Base-by-base conservation (phyloP, 2,797 vertebrate genomes). In the Chelidonichthys spinosus region DNA sequence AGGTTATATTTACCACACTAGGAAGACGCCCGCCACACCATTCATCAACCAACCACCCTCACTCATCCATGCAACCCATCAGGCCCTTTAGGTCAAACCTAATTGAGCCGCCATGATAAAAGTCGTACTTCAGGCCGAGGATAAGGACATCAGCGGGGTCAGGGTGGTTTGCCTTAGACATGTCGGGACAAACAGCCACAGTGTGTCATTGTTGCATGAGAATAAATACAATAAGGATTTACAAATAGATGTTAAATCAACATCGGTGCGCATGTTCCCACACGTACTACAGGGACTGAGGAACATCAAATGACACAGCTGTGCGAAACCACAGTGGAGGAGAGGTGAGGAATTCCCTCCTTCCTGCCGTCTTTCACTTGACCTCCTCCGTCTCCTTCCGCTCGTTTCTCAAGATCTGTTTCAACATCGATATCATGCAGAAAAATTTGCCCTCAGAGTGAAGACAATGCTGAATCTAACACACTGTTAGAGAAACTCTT, bases 331-430 rank as follows among this genome's bases (percentile, higher is more conserved):
- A 54, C 33, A 71, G 65, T 71, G 37, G 71, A 78, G 66, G 60
- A 71, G 42, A 85, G 76, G 84, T 86, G 81, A 58, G 68, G 71
- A 90, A 90, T 92, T 74, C 58, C 18, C 8, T 40, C 74, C 61
- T 63, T 69, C 18, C 60, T 55, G 46, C 35, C 17, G 59, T 49
- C 46, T 46, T 55, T 72, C 55, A 46, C 69, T 69, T 66, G 42
- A 79, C 74, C 47, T 73, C 56, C 60, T 25, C 15, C 6, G 2
- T 17, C 25, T 67, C 44, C 40, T 64, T 59, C 49, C 55, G 64
- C 42, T 4, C n/a, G 49, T 44, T 52, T 61, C 43, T 61, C 9
- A 44, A 63, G 37, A 74, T 54, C 61, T 63, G 40, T 25, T 68
- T 35, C 32, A 4, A 18, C 8, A 0, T 42, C 11, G 15, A 13